phyloP scores from a whole-genome alignment of 2,113 vertebrate species.

The Sus scrofa region T2T-Sscrofa CM000830.6:36853001-36853500 shows the following conservation, averaged over 20 bases:
- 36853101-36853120: too few relatives aligned
- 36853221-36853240: background rate
- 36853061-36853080: background rate
- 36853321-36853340: background rate
- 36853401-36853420: background rate
- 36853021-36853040: background rate
- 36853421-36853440: background rate
- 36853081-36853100: background rate
- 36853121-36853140: too few relatives aligned
- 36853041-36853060: slow-evolving; percentile 9
- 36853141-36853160: background rate
- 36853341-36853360: slow-evolving; percentile 11
- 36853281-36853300: background rate
- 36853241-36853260: background rate
- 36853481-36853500: background rate
- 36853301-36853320: background rate
- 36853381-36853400: background rate
- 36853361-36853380: background rate
- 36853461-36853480: background rate
- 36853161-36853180: background rate
- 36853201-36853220: background rate
- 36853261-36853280: background rate
- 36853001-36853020: slow-evolving; percentile 32
- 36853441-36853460: background rate
- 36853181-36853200: background rate